A percentile compares a stretch with the other conserved stretches of the same genome.
Evolutionary conservation across 2,888 invertebrate species (phyloP).

Genomic region (Diadegma fenestrale): DNA sequence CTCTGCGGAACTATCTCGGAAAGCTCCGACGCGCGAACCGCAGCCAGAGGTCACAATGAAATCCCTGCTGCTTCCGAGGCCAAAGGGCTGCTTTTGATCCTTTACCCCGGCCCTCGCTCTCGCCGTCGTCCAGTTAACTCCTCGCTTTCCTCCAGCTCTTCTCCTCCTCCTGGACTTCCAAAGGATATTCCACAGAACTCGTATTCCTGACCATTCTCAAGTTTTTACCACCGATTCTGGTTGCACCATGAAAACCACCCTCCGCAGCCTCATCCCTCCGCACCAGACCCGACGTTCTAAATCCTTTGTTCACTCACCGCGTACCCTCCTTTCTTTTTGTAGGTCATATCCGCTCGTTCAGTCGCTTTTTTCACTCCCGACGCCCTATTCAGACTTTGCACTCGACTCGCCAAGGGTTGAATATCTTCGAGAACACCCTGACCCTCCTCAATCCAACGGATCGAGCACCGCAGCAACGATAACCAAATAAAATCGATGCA

Average conservation of each 20-base stretch:
- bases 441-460: slow-evolving; percentile 71
- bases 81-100: slow-evolving; percentile 71
- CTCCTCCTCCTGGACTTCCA: slow-evolving; percentile 63
- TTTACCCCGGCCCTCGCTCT: slow-evolving; percentile 36
- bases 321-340: slow-evolving; percentile 57
- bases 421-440: slow-evolving; percentile 66
- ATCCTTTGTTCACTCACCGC: slow-evolving; percentile 58
- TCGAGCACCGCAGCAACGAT: background rate
- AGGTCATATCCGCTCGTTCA: slow-evolving; percentile 51
- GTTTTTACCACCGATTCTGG: slow-evolving; percentile 54
- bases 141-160: slow-evolving; percentile 49
- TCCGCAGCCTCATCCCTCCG: slow-evolving; percentile 30
- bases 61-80: slow-evolving; percentile 67
- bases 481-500: background rate
- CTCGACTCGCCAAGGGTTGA: slow-evolving; percentile 35
- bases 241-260: slow-evolving; percentile 52
- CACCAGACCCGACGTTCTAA: slow-evolving; percentile 33
- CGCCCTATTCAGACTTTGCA: slow-evolving; percentile 48
- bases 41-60: slow-evolving; percentile 70
- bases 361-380: slow-evolving; percentile 50
- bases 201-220: slow-evolving; percentile 70
- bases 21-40: slow-evolving; percentile 47
- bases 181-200: slow-evolving; percentile 56
- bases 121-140: slow-evolving; percentile 44
- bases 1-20: slow-evolving; percentile 1